Evolutionary conservation across 2,797 vertebrate genomes (phyloP), one percentile per base, ranked within the genome.

Genomic region (Silurus aristotelis): DNA sequence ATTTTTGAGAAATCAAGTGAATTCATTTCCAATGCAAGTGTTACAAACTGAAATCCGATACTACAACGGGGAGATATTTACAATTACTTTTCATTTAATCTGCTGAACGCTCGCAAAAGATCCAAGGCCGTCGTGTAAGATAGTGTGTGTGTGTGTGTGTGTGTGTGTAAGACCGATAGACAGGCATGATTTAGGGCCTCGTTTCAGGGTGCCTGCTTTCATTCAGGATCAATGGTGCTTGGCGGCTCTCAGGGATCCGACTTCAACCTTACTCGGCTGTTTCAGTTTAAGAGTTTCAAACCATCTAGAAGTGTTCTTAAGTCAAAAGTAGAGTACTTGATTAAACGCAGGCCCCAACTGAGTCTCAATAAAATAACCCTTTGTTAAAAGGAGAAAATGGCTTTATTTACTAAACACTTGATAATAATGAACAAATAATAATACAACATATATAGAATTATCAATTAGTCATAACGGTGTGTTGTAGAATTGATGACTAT

Each of bases 201-300:
- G 89, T 88, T 88, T 89, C 82, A 89, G 86, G 89, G 25, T 72
- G 92, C 90, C 92, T 91, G 92, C 92, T 92, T 92, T 93, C 89
- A 89, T 87, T 91, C 89, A 92, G 86, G 84, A 82, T 88, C 89
- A 92, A 90, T 87, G 88, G 92, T 89, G 92, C 91, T 88, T 71
- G 90, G 86, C 71, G 6, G 90, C 89, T 90, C 83, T 86, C 60
- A 61, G 84, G 82, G 77, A 87, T 75, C 38, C 15, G n/a, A 61
- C 31, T 77, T 80, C 60, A 64, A 17, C 77, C 61, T 80, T 64
- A 80, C 77, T 80, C 60, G 46, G 43, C 77, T 60, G 5, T 64
- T 80, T 80, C 46, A 46, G 6, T 64, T 61, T 64, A 2, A 1
- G 14, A 64, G 60, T 80, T 80, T 64, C 60, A 64, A 64, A 64